Conservation (phyloP, 2,797 vertebrate genomes). For the Notamacropus eugenii region DNA sequence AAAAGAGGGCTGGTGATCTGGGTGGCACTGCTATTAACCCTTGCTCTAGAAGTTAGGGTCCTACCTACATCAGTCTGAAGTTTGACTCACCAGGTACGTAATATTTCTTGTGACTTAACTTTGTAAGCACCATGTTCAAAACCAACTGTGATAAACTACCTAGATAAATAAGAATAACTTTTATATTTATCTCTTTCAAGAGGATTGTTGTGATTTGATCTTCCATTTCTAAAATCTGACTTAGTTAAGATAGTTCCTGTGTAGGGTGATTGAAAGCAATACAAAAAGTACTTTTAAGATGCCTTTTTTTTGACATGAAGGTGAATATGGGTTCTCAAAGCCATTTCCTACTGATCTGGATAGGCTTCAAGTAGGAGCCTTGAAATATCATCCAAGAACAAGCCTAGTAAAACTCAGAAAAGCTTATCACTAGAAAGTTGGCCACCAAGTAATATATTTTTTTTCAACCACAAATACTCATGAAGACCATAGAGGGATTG, state of each 20-base stretch:
- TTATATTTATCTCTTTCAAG: background rate
- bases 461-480: background rate
- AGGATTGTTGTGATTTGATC: background rate
- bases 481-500: background rate
- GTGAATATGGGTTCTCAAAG: background rate
- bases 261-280: slow-evolving; percentile 17
- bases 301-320: background rate
- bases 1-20: background rate
- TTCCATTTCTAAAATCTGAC: background rate
- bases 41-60: background rate
- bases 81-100: background rate
- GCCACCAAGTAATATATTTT: background rate
- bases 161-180: background rate
- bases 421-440: background rate
- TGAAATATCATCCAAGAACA: background rate
- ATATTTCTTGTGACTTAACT: background rate
- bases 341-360: background rate
- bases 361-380: background rate
- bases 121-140: background rate
- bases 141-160: background rate
- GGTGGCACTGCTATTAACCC: background rate
- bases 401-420: background rate
- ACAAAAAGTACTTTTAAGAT: background rate
- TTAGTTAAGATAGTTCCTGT: background rate
- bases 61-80: background rate